These are phyloP conservation scores for Aphis gossypii DNA, from an alignment of 1,140 invertebrate genomes.

Conservation along the genomic window DNA sequence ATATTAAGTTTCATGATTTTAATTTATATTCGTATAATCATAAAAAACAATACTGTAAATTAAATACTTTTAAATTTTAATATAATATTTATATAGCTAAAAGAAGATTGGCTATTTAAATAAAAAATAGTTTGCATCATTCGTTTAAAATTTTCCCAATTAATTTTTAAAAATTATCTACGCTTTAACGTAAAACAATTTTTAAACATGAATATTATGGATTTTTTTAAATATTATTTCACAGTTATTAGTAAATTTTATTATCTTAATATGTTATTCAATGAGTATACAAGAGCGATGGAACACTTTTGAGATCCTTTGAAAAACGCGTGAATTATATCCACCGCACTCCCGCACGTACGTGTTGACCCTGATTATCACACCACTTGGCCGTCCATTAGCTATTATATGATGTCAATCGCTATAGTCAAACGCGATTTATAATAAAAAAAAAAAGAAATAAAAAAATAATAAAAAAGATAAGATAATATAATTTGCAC, in stretches of 20 bases:
- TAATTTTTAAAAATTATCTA: neutral
- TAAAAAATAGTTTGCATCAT: neutral
- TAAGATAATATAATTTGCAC: slow-evolving; percentile 14
- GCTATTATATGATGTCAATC: neutral
- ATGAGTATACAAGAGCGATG: neutral
- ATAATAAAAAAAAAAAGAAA: neutral
- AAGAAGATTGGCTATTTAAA: neutral
- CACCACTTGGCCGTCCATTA: neutral
- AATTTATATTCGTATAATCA: neutral
- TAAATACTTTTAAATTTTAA: neutral
- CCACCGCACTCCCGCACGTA: neutral
- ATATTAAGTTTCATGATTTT: neutral
- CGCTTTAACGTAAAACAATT: neutral
- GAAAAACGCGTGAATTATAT: neutral
- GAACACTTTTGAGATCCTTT: neutral
- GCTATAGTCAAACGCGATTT: neutral
- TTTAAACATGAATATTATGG: neutral
- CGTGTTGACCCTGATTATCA: neutral
- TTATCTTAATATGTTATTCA: neutral
- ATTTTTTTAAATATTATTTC: neutral
- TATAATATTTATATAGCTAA: neutral
- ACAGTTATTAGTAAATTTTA: neutral
- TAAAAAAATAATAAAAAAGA: neutral
- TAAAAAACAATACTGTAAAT: neutral
- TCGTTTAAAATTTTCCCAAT: neutral